These are phyloP conservation scores for Hermaeophaga mercurialis DNA, from an alignment of 2,888 invertebrate species.

Conservation along the genomic window DNA sequence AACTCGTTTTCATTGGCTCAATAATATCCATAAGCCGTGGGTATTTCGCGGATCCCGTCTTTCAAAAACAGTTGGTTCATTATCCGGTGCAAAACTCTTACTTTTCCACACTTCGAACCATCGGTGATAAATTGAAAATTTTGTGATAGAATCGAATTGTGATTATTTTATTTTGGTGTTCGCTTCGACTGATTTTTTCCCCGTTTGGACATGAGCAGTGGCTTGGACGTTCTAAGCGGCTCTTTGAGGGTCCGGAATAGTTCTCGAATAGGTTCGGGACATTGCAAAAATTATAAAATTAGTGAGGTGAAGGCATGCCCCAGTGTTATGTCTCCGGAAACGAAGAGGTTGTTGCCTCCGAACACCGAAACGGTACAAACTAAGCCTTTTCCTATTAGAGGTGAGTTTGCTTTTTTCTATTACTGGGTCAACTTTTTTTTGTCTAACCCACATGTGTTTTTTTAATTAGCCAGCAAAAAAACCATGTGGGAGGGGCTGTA, in stretches of 20 bases:
- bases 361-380: conserved; percentile 86
- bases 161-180: too few species aligned
- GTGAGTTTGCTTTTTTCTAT: conserved; percentile 63
- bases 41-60: conserved; percentile 34
- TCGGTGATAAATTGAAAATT: too few species aligned
- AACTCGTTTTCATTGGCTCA: conserved; percentile 35
- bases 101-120: too few species aligned
- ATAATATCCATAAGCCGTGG: conserved; percentile 20
- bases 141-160: too few species aligned
- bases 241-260: conserved; percentile 55
- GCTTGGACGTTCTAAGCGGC: conserved; percentile 53
- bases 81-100: conserved; percentile 15
- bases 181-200: conserved; percentile 8
- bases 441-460: too few species aligned
- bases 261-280: conserved; percentile 43
- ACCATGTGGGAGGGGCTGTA: too few species aligned
- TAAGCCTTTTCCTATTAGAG: conserved; percentile 86
- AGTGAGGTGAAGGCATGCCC: conserved; percentile 61
- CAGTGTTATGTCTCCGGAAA: conserved; percentile 74
- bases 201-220: conserved; percentile 49
- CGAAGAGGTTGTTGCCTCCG: conserved; percentile 72
- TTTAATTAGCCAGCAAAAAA: too few species aligned
- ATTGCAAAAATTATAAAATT: conserved; percentile 44
- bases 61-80: conserved; percentile 28
- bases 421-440: background rate